Evolutionary conservation across 2,888 invertebrate species (phyloP), one percentile per base, ranked within the genome.

Genomic region (Branchipolynoe longqiensis): DNA sequence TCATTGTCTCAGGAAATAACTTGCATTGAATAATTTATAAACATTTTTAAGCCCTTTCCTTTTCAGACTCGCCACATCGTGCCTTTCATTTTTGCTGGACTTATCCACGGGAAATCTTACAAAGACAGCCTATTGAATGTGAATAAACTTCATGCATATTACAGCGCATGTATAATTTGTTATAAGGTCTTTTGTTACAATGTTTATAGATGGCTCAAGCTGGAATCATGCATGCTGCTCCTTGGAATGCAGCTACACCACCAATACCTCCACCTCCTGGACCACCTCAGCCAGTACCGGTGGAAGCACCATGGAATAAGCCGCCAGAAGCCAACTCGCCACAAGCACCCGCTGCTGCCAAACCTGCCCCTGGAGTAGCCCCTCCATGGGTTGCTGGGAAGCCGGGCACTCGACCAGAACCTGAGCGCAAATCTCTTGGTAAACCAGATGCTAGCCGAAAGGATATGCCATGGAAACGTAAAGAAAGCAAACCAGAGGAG

Each of bases 361-460:
- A 25, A 41, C 8, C 25, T 25, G 41, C 31, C 31, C 0, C 38
- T 12, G 78, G 12, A 48, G 78, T 48, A 22, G 48, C 41, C 1
- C 40, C 73, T 33, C 78, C 78, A 41, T 78, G 78, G 78, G 28
- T 41, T 8, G 78, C 78, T n/a, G 78, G 41, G 22, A 78, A 78
- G 14, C 31, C 3, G 28, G 78, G n/a, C 0, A 25, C 18, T 25
- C 78, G 48, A 28, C 48, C 48, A 40, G 73, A 78, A 1, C 12
- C 73, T 38, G n/a, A 28, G 2, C 18, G 28, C 31, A 73, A 73
- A 25, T 33, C 62, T 1, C 73, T 38, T 38, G 73, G 38, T 40
- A 78, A 78, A 31, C 3, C 41, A 1, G 78, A 78, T 14, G 36
- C 36, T 56, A 62, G 3, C 2, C 14, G 25, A n/a, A 40, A 2